These are phyloP conservation scores for Eupeodes luniger DNA, from an alignment of 2,888 invertebrate species.

Conservation along the genomic window DNA sequence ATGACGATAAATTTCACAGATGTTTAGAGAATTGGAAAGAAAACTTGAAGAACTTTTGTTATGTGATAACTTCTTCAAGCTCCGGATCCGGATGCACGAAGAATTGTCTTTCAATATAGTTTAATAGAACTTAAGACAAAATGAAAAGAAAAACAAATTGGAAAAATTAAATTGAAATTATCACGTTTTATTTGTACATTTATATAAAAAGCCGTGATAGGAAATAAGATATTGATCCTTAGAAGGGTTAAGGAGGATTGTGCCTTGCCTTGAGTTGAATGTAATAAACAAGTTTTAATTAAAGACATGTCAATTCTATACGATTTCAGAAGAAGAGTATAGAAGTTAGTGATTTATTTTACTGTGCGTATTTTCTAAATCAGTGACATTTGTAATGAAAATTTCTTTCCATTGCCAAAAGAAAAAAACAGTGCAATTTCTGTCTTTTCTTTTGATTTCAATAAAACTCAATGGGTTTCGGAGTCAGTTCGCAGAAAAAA, in stretches of 20 bases:
- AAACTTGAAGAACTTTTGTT: conserved; percentile 20
- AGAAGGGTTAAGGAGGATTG: background rate
- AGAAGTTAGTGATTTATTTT: background rate
- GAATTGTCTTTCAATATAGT: conserved; percentile 13
- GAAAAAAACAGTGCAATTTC: no score
- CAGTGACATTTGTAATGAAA: no score
- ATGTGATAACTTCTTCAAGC: conserved; percentile 13
- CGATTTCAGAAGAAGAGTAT: background rate
- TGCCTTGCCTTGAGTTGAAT: background rate
- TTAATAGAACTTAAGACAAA: background rate
- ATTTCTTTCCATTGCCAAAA: no score
- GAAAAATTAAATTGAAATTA: conserved; percentile 4
- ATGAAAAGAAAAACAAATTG: background rate
- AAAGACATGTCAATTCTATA: background rate
- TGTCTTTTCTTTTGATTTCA: no score
- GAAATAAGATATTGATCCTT: conserved; percentile 11
- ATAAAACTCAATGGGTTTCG: no score
- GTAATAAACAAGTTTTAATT: conserved; percentile 15
- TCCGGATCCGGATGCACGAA: background rate
- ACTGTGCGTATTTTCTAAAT: background rate
- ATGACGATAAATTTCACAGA: conserved; percentile 3
- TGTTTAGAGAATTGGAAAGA: background rate
- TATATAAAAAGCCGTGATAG: background rate
- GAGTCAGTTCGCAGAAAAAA: no score
- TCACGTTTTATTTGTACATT: background rate